Base-by-base conservation (phyloP, 1,140 invertebrate species). In the Platyura marginata region DNA sequence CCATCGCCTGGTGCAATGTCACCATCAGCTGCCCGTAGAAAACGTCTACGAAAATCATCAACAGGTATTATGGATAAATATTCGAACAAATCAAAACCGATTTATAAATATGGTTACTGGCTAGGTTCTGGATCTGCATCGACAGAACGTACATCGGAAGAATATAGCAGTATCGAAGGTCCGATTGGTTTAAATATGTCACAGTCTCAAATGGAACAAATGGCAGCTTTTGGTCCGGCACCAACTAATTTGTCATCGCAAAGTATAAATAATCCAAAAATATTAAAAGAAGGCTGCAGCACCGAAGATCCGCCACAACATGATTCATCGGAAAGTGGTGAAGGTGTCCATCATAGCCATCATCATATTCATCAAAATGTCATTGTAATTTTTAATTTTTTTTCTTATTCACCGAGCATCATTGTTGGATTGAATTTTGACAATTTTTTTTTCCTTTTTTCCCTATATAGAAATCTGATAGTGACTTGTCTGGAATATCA, bases 31-130 rank as follows among this genome's bases (percentile, higher is more conserved):
- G 57, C 59, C 21, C 48, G 62, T 44, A 65, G 75, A 49, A 79
- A 77, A 59, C 61, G 80, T 45, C 65, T 81, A 50, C 64, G 79
- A 46, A 81, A 81, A 61, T 74, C 77, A 38, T 82, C 79, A 49
- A 79, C 75, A 0, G 65, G 58, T 20, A 74, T 29, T 29, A 8
- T 29, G 25, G 25, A 13, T 8, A 29, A 29, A 29, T 11, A 36
- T 36, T 36, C 15, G 6, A 29, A 13, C 6, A 29, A 29, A 29
- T 13, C 25, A 29, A 29, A 29, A 29, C 25, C 6, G 6, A 8
- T 29, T 6, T 29, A 8, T 29, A 8, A 13, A 34, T 4, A 34
- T 34, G 13, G 32, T 34, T 34, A 13, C 13, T 29, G 25, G 16
- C 18, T 3, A 18, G 36, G 36, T 38, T 38, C 36, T 20, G 36